A percentile compares a stretch with the other conserved stretches of the same genome.
These are phyloP conservation scores for Cerastoderma edule DNA, from an alignment of 2,888 invertebrate species.

Conservation along the genomic window DNA sequence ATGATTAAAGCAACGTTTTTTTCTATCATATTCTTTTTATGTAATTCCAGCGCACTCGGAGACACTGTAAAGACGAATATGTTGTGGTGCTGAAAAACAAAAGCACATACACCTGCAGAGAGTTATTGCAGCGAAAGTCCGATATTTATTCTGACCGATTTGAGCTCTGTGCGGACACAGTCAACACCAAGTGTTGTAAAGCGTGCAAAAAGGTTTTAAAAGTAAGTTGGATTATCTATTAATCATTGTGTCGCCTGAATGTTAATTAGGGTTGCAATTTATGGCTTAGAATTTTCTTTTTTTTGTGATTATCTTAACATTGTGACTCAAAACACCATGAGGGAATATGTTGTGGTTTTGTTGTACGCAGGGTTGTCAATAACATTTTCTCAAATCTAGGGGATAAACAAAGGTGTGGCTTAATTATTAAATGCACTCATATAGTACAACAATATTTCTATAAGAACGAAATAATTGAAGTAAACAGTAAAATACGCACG, in stretches of 20 bases:
- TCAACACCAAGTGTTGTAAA: conserved; percentile 13
- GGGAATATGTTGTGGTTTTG: background rate
- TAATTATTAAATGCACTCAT: background rate
- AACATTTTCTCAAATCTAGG: background rate
- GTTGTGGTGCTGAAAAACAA: background rate
- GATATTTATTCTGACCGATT: conserved; percentile 20
- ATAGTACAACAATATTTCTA: background rate
- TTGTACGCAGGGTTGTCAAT: too few species aligned
- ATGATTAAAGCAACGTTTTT: too few species aligned
- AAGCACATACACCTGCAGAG: conserved; percentile 2
- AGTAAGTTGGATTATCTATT: background rate
- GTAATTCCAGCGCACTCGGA: background rate
- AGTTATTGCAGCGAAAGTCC: background rate
- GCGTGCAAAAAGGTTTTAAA: background rate
- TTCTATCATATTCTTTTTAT: background rate
- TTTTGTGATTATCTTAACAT: too few species aligned
- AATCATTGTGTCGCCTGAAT: background rate
- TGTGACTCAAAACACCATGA: background rate
- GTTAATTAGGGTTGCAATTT: background rate
- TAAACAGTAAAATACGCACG: background rate
- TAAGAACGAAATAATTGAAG: too few species aligned
- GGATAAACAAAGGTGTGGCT: background rate
- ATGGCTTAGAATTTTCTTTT: too few species aligned
- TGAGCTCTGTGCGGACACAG: background rate
- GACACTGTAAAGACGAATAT: conserved; percentile 10